Evolutionary conservation across 2,888 invertebrate genomes (phyloP), one percentile per base, ranked within the genome.

Genomic region (Cephus pulcher): DNA sequence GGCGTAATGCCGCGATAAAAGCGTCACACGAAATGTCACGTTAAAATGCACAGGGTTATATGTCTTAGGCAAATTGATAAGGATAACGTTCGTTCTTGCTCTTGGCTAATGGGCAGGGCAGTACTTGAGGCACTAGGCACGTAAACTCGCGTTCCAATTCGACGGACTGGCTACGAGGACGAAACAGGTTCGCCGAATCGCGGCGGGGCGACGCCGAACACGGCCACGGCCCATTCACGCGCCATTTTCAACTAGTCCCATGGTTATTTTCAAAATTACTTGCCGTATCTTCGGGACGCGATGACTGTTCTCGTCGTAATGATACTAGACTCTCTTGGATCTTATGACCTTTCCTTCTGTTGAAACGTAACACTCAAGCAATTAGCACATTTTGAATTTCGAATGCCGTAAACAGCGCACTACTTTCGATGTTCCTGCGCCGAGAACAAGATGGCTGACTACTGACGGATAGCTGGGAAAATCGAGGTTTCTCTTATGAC

Each of bases 401-500:
- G 75, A 82, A 78, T 76, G 77, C 78, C 68, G 80, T 80, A 79
- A 79, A 80, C 78, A 82, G 33, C 69, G 70, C 73, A 84, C 86
- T 86, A 81, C 84, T 88, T 85, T 86, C 79, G 79, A 82, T 86
- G 77, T 86, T 84, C 83, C 84, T 89, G 82, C 88, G 88, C 88
- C 80, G 40, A 78, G 82, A 87, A 87, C 83, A 89, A 88, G 88
- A 88, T 87, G 80, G 82, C 79, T 80, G 71, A 69, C 77, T 74
- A 73, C 79, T 78, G 71, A 76, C 73, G 79, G 84, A 76, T 79
- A 32, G 74, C 80, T 76, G 81, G 83, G 83, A 87, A 87, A 87
- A 86, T 84, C 82, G 83, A 84, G 84, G 85, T 88, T 88, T 88
- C 86, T 87, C 87, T 85, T 84, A 84, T 89, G 89, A 89, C 88